Evolutionary conservation across 1,140 invertebrate genomes (phyloP), one percentile per base, ranked within the genome.

Genomic region (Danaus melanippus): DNA sequence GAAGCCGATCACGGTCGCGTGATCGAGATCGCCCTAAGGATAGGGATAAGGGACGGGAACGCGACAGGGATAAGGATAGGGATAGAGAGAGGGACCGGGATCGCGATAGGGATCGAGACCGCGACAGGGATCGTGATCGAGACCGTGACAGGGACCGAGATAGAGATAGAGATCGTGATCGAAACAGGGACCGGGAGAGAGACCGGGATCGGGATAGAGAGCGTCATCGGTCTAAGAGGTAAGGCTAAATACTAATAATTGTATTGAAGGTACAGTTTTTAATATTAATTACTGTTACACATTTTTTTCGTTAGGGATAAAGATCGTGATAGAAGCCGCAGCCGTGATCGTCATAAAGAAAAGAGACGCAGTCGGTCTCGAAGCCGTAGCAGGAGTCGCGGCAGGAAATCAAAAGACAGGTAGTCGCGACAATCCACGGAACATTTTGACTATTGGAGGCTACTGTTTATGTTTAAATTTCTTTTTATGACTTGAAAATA

Each of bases 361-460:
- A 87, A 89, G 49, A 84, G 88, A 9, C 84, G 85, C 41, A 88
- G 86, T 46, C 78, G 79, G 43, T 76, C 80, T 7, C 71, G 86
- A 44, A 84, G 89, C 46, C 71, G 84, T 11, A 84, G 79, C 8
- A 75, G 87, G 32, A 81, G 79, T 8, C 77, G 88, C 11, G 81
- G 86, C 10, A 82, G 87, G 8, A 90, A 88, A 44, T 87, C 88
- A 9, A 88, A 87, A 57, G 89, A 88, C 53, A 89, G 88, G 71
- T 89, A 56, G 21, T 8, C 5, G 21, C 7, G 21, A 32, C 21
- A 32, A 32, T 7, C 15, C 21, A 32, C 21, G 2, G 21, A 32
- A 32, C 21, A 32, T 32, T 7, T 32, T 32, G 2, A 32, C 21
- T 32, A 5, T 32, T 8, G 21, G 21, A 32, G 21, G 6, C 21